Evolutionary conservation across 2,797 vertebrate species (phyloP).

Genomic region (Ara ararauna): DNA sequence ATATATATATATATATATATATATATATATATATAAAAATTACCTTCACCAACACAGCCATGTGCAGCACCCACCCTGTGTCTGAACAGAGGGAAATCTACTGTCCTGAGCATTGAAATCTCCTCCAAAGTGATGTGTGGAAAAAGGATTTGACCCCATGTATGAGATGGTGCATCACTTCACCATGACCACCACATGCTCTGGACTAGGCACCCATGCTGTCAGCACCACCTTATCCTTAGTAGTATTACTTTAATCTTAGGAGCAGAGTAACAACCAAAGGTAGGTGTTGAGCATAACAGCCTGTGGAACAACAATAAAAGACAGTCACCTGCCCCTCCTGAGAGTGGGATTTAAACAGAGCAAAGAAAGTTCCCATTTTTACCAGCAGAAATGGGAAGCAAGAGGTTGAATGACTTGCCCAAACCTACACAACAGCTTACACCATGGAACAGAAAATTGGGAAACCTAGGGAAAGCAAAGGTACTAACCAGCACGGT

Average conservation of each 20-base stretch:
- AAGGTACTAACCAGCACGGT: neutral
- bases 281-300: neutral
- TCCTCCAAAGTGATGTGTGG: neutral
- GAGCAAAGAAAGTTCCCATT: neutral
- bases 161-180: accelerated
- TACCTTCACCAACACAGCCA: neutral
- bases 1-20: neutral
- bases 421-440: neutral
- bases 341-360: neutral
- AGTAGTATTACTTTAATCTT: neutral
- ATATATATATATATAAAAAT: too few species aligned
- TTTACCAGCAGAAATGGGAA: neutral
- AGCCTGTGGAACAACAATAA: neutral
- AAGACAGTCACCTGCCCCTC: neutral
- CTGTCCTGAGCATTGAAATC: neutral
- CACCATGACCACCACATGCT: accelerated
- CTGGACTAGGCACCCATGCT: neutral
- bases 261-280: neutral
- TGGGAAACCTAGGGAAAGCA: neutral
- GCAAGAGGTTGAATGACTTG: neutral
- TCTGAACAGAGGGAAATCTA: neutral
- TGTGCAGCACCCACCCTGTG: neutral
- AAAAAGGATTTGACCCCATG: neutral
- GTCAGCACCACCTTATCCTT: neutral
- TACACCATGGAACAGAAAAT: neutral